Conservation (phyloP, 1,140 invertebrate species). For the Brachionus calyciflorus region DNA sequence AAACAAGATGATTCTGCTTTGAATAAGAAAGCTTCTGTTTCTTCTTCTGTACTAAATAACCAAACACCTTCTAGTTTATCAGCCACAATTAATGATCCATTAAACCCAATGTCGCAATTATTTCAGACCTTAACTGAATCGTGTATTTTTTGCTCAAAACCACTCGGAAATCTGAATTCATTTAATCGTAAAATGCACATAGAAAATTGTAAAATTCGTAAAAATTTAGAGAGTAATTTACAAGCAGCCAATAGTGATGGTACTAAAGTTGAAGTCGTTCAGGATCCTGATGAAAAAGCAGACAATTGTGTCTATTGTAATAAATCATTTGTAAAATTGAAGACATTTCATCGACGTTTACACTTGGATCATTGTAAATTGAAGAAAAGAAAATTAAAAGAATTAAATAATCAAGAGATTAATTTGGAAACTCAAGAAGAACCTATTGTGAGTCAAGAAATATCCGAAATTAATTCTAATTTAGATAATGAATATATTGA, state of each 20-base stretch:
- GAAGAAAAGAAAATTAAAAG: constrained; percentile 36
- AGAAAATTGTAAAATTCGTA: constrained; percentile 35
- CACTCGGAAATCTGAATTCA: constrained; percentile 4
- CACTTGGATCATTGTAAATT: constrained; percentile 35
- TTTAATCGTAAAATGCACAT: constrained; percentile 42
- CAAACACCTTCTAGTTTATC: not conserved
- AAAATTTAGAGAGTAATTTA: constrained; percentile 14
- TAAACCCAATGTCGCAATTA: not conserved
- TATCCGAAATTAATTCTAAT: not conserved
- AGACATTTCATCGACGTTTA: not conserved
- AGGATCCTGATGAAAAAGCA: not conserved
- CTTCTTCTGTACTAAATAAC: too few species aligned
- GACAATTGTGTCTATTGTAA: constrained; percentile 16
- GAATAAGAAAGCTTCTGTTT: not conserved
- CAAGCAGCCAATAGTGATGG: not conserved
- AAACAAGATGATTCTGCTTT: not conserved
- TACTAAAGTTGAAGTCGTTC: not conserved
- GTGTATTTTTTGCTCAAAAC: constrained; percentile 26
- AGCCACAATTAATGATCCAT: not conserved
- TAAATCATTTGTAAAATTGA: constrained; percentile 29
- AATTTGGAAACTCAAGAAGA: too few species aligned
- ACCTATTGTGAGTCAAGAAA: not conserved
- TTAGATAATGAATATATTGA: not conserved
- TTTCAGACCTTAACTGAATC: not conserved
- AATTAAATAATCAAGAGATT: too few species aligned